A percentile compares a stretch with the other conserved stretches of the same genome.
phyloP scores from a whole-genome alignment of 2,797 vertebrate genomes.

The Pangasius sanitwongsei region DNA sequence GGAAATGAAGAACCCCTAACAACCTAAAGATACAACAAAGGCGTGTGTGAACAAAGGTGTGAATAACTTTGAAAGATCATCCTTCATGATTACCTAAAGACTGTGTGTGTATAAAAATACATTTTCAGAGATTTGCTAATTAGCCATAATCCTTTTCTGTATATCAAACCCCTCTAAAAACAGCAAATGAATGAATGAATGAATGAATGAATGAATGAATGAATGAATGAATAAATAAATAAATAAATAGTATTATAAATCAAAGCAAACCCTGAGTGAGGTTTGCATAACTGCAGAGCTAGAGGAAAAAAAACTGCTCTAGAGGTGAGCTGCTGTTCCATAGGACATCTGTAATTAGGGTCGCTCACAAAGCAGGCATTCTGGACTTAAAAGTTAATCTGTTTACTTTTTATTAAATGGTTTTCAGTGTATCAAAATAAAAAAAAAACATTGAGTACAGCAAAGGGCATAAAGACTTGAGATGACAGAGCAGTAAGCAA shows the following conservation, averaged over 20 bases:
- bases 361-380: slow-evolving; percentile 1
- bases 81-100: too few relatives aligned
- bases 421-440: background rate
- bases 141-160: background rate
- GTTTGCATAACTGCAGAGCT: background rate
- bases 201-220: too few relatives aligned
- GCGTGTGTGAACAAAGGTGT: too few relatives aligned
- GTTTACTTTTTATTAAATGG: background rate
- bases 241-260: slow-evolving; percentile 34
- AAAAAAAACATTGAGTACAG: background rate
- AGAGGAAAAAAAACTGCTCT: background rate
- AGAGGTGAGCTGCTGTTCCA: background rate
- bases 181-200: slow-evolving; percentile 21
- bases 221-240: too few relatives aligned
- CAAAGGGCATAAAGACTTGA: background rate
- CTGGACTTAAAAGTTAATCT: slow-evolving; percentile 25
- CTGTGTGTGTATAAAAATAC: too few relatives aligned
- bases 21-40: too few relatives aligned
- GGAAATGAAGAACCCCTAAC: too few relatives aligned
- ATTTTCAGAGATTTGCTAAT: background rate
- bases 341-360: slow-evolving; percentile 12
- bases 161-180: background rate
- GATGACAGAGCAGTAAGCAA: background rate
- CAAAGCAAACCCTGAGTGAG: slow-evolving; percentile 1
- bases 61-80: too few relatives aligned